phyloP scores from a whole-genome alignment of 2,797 vertebrate species.

The Syncerus caffer region DNA sequence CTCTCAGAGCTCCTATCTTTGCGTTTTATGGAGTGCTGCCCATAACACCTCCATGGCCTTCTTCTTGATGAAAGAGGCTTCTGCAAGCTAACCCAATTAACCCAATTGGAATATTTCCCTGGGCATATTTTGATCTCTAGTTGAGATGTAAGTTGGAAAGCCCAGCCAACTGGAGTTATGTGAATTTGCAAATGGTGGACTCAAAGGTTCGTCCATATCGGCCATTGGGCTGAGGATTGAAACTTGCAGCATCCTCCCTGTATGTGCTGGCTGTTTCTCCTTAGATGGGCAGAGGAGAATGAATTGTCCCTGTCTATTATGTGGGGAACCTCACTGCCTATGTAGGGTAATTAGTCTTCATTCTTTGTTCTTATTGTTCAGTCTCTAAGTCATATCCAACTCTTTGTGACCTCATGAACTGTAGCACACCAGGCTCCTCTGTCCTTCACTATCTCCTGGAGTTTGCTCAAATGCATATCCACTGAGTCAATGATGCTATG shows the following conservation, averaged over 20 bases:
- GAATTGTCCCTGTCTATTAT: not conserved
- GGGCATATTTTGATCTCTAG: not conserved
- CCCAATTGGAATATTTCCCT: not conserved
- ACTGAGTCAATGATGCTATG: not conserved
- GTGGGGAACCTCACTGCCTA: not conserved
- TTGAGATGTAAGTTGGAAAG: not conserved
- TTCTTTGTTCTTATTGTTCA: not conserved
- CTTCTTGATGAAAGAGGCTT: not conserved
- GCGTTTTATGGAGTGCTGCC: not conserved
- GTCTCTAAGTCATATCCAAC: not conserved
- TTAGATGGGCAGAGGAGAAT: not conserved
- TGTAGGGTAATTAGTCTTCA: not conserved
- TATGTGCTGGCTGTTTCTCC: not conserved
- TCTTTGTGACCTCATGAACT: not conserved
- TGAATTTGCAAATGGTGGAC: not conserved
- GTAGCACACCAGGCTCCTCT: not conserved
- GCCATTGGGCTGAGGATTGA: not conserved
- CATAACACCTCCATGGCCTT: not conserved
- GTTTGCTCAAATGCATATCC: not conserved
- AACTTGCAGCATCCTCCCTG: not conserved
- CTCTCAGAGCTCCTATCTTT: not conserved
- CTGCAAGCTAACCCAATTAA: not conserved
- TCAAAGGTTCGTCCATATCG: accelerated
- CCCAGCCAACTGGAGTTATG: not conserved
- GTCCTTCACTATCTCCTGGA: not conserved